Conservation (phyloP, 2,113 vertebrate species). For the Otolemur garnettii region DNA sequence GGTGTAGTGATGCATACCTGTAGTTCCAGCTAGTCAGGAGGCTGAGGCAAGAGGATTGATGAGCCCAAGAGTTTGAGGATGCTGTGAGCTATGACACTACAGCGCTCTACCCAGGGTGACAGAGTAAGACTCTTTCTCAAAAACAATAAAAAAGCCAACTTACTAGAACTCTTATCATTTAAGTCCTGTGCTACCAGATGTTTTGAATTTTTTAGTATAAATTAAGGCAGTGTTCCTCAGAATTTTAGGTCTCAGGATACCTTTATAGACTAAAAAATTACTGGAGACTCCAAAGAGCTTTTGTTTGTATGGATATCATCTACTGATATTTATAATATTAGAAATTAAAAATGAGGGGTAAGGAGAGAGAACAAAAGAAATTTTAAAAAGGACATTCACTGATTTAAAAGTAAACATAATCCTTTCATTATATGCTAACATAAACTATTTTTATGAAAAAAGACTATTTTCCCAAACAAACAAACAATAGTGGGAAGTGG, state of each 20-base stretch:
- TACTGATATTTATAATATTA: background rate
- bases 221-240: background rate
- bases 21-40: no score
- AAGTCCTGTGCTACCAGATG: background rate
- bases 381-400: background rate
- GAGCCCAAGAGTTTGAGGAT: no score
- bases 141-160: background rate
- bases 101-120: no score
- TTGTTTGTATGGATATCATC: background rate
- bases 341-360: background rate
- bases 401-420: background rate
- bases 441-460: constrained; percentile 43
- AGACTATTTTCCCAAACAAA: background rate
- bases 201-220: background rate
- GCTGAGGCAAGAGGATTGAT: no score
- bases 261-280: background rate
- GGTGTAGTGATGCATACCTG: no score
- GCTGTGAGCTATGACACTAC: no score
- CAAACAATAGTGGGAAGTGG: background rate
- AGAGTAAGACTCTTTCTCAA: no score
- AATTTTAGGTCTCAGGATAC: background rate
- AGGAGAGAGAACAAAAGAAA: background rate
- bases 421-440: background rate
- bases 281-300: background rate
- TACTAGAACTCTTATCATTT: background rate